These are phyloP conservation scores for Scomber scombrus DNA, from an alignment of 2,113 vertebrate species.

Conservation along the genomic window DNA sequence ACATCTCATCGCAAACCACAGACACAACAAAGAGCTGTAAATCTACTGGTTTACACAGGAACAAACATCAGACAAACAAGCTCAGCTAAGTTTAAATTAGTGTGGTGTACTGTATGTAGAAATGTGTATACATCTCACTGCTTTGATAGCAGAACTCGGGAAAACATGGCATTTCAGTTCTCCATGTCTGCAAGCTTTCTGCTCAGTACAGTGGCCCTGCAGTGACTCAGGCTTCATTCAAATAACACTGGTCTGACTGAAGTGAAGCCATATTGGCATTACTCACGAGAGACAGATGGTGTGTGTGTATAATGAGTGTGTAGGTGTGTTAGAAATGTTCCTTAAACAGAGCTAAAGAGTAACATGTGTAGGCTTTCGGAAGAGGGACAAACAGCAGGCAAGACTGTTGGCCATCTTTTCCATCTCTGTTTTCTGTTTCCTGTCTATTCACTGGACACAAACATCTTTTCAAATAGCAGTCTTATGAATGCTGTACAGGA, in stretches of 20 bases:
- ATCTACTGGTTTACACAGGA: conserved; percentile 32
- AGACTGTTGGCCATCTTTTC: neutral
- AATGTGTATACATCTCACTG: neutral
- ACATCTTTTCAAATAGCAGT: conserved; percentile 3
- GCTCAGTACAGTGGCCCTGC: conserved; percentile 1
- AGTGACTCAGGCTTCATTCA: conserved; percentile 61
- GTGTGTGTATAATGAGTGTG: conserved; percentile 37
- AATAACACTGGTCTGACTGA: conserved; percentile 22
- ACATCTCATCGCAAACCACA: conserved; percentile 4
- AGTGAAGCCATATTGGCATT: conserved; percentile 53
- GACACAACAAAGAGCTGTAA: conserved; percentile 23
- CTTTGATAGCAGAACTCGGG: conserved; percentile 17
- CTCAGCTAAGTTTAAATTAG: neutral
- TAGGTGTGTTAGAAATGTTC: conserved; percentile 56
- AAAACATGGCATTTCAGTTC: neutral
- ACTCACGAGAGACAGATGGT: conserved; percentile 54
- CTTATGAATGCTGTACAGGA: neutral
- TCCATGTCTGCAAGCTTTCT: conserved; percentile 5
- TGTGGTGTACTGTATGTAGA: conserved; percentile 5
- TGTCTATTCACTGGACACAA: conserved; percentile 9
- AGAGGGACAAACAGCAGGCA: conserved; percentile 23
- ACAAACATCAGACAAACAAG: conserved; percentile 39
- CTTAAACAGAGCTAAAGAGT: conserved; percentile 58
- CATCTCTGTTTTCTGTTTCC: neutral
- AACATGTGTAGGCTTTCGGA: conserved; percentile 45